Evolutionary conservation across 2,888 invertebrate species (phyloP), one percentile per base, ranked within the genome.

Genomic region (Heteromurus nitidus): DNA sequence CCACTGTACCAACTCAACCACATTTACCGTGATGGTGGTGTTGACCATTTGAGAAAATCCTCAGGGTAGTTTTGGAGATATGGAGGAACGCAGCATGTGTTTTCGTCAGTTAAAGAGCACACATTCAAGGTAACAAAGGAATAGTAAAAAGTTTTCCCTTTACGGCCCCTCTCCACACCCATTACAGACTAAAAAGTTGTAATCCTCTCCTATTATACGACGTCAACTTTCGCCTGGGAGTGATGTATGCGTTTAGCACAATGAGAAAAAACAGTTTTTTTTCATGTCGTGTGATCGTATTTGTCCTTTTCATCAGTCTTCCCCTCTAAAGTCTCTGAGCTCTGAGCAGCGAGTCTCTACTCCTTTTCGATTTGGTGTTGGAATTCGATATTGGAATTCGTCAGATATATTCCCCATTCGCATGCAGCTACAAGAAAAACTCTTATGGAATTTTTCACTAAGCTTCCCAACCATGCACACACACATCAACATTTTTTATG

Each of bases 261-360:
- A 26, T 60, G 60, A 60, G 28, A 28, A 22, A 53, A 53, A 47
- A 55, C 3, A 5, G 22, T 3, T 55, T 20, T 18, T 55, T 24
- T 55, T 7, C 24, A 24, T 9, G 36, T 47, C 22, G 55, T 55
- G 55, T 3, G 30, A 28, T 5, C 36, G 20, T 7, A 60, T 60
- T 60, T 60, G 60, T 60, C 28, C 60, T 60, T 55, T 60, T 60
- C 60, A 60, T 60, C 60, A 30, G 28, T 28, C 11, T 28, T 53
- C 28, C 13, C 60, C n/a, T n/a, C n/a, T n/a, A n/a, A n/a, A n/a
- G n/a, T n/a, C n/a, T n/a, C n/a, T n/a, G n/a, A n/a, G n/a, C n/a
- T n/a, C n/a, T n/a, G n/a, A n/a, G n/a, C n/a, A n/a, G n/a, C 55
- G 20, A 3, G 3, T 22, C 55, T 55, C 55, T 16, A 5, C 16